Evolutionary conservation across 35 echinoderm and acorn worm genomes (phyloP).

Genomic region (Hemicentrotus pulcherrimus): DNA sequence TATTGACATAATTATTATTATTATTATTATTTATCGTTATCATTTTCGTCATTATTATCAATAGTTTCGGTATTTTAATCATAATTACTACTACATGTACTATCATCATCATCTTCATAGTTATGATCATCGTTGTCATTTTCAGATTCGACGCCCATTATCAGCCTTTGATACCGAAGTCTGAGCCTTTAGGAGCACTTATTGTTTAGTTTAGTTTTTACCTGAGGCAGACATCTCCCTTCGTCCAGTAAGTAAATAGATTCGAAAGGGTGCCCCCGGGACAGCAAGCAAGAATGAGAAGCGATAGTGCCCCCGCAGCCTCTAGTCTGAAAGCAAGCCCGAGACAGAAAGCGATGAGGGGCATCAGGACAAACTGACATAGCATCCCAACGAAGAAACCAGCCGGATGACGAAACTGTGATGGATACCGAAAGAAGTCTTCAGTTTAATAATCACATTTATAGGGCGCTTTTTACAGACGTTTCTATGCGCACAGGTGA

Average conservation of each 20-base stretch:
- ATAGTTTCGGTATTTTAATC: too few species aligned
- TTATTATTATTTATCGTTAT: too few species aligned
- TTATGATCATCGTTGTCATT: too few species aligned
- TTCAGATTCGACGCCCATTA: too few species aligned
- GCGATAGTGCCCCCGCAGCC: constrained; percentile 6
- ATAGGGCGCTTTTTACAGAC: too few species aligned
- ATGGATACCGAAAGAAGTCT: background rate
- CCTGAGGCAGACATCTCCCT: constrained; percentile 63
- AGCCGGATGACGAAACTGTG: constrained; percentile 38
- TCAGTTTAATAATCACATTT: background rate
- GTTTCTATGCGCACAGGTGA: too few species aligned
- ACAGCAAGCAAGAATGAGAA: constrained; percentile 54
- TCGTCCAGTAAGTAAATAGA: constrained; percentile 57
- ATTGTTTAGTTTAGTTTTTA: background rate
- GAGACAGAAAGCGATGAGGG: constrained; percentile 45
- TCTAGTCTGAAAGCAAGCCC: constrained; percentile 33
- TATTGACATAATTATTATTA: too few species aligned
- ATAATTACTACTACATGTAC: too few species aligned
- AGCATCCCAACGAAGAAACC: constrained; percentile 46
- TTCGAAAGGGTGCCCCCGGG: constrained; percentile 53
- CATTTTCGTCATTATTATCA: too few species aligned
- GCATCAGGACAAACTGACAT: constrained; percentile 59
- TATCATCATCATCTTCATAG: too few species aligned
- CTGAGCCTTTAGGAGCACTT: too few species aligned
- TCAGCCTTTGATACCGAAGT: too few species aligned